Evolutionary conservation across 2,797 vertebrate species (phyloP).

Genomic region (Fistularia tabacaria): DNA sequence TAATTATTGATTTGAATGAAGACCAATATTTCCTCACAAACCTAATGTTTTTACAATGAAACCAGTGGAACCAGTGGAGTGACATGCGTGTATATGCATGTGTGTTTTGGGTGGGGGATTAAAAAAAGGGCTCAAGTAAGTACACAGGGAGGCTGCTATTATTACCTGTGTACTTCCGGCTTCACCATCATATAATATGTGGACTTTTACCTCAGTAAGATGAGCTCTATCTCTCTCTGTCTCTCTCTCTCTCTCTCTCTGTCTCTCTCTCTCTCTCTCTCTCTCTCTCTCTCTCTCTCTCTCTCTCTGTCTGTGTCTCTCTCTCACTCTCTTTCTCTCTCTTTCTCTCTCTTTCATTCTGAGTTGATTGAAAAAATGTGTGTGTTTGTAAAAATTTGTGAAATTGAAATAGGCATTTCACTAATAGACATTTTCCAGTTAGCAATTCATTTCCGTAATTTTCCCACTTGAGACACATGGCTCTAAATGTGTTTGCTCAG

Average conservation of each 20-base stretch:
- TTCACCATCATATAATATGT: conserved; percentile 49
- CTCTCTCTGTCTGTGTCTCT: no score
- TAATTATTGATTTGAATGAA: conserved; percentile 45
- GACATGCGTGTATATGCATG: conserved; percentile 36
- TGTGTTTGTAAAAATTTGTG: background rate
- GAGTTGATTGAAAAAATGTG: conserved; percentile 1
- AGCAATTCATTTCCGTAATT: conserved; percentile 1
- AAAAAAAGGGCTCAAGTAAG: conserved; percentile 31
- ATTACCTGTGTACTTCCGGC: conserved; percentile 49
- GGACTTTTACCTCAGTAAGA: conserved; percentile 61
- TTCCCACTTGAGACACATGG: conserved; percentile 11
- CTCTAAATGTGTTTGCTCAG: conserved; percentile 60
- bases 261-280: no score
- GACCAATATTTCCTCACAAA: conserved; percentile 21
- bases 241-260: conserved; percentile 19
- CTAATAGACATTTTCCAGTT: no score
- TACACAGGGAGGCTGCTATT: conserved; percentile 40
- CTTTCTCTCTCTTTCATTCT: conserved; percentile 12
- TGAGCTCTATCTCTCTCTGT: conserved; percentile 38
- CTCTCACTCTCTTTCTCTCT: conserved; percentile 43
- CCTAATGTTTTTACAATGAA: conserved; percentile 31
- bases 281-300: conserved; percentile 37
- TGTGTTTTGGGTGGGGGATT: conserved; percentile 50
- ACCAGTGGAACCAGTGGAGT: conserved; percentile 69
- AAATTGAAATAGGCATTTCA: no score